These are phyloP conservation scores for Varecia variegata DNA, from an alignment of 2,797 vertebrate genomes.

Conservation along the genomic window DNA sequence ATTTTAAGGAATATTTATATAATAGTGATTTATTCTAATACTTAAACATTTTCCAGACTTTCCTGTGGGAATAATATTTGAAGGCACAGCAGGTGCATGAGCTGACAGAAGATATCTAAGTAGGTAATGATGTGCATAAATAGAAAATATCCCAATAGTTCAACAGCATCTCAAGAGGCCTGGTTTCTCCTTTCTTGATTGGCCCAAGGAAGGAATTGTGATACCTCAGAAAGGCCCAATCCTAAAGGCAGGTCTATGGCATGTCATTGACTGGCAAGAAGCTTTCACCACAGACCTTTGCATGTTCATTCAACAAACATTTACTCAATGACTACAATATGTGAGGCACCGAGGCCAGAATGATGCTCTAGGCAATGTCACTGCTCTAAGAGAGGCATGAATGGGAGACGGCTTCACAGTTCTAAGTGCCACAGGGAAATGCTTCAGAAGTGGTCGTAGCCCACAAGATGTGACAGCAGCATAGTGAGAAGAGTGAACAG, in stretches of 20 bases:
- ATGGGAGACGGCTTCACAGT: neutral
- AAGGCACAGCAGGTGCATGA: neutral
- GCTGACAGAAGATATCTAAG: neutral
- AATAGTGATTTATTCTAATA: neutral
- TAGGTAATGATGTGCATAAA: neutral
- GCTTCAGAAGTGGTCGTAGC: too few species aligned
- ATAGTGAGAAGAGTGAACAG: neutral
- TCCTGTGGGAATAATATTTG: neutral
- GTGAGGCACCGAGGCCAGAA: neutral
- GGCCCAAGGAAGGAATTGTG: neutral
- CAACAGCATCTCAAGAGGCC: neutral
- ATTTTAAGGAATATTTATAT: neutral
- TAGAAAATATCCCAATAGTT: neutral
- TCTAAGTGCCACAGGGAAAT: neutral
- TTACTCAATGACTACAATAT: neutral
- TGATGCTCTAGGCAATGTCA: neutral
- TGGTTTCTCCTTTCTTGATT: neutral
- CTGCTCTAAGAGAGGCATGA: neutral
- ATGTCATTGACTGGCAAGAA: neutral
- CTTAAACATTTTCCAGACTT: constrained; percentile 15
- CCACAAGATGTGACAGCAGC: neutral
- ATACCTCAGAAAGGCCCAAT: neutral
- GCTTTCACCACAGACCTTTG: neutral
- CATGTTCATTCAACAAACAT: neutral
- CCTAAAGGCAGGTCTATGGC: neutral